Evolutionary conservation across 2,888 invertebrate genomes (phyloP), one percentile per base, ranked within the genome.

Genomic region (Biston stratarius): DNA sequence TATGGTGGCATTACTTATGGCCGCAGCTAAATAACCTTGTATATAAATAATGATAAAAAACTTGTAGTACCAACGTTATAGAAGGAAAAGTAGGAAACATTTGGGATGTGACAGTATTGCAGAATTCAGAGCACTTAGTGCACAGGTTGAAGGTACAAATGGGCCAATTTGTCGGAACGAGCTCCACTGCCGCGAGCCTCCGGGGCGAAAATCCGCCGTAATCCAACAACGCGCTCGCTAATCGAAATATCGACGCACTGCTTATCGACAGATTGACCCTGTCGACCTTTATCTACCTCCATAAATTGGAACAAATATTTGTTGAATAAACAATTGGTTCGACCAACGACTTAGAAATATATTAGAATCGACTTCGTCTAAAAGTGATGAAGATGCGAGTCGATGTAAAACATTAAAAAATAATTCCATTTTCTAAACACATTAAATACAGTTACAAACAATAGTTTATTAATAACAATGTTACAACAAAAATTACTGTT

Each of bases 191-290:
- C 73, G 76, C 59, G 59, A 33, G 34, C 83, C 79, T 84, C 75
- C 81, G 88, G 92, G 90, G 92, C 92, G 93, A 90, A 88, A 93
- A 93, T 87, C 93, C 93, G 86, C 74, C 83, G 84, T 93, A 93
- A 93, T 89, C 93, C 93, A 84, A 81, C 82, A 84, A 81, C 86
- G 83, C 84, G 85, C 85, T 79, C 84, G 91, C 92, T 93, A 93
- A 93, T 93, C 92, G 92, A 90, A 91, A 91, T 91, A 92, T 91
- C 89, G 91, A 88, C 91, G 85, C 80, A 77, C 75, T 84, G 85
- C 81, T 88, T 88, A 90, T 89, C 88, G 91, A 87, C 88, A 82
- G 55, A 72, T 70, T 74, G 58, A 24, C 64, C 72, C 73, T 66
- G 61, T 69, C 72, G 67, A 67, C 69, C 70, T 64, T 70, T 62